These are phyloP conservation scores for Pempheris klunzingeri DNA, from an alignment of 2,797 vertebrate species.

Conservation along the genomic window DNA sequence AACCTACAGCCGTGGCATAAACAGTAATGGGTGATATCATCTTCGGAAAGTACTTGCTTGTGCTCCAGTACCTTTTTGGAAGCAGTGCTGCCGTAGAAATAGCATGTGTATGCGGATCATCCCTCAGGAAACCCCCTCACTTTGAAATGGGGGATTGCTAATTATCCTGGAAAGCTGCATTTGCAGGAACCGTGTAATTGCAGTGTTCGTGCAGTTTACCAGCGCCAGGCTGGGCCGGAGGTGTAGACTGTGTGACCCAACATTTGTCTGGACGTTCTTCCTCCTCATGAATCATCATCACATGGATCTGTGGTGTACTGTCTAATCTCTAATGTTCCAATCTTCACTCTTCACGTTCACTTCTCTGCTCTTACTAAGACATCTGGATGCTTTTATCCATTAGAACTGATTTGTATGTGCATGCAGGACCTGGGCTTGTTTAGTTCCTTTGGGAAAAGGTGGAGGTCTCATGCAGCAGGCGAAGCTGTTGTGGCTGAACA, in stretches of 20 bases:
- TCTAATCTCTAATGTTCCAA: slow-evolving; percentile 1
- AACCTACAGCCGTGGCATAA: slow-evolving; percentile 4
- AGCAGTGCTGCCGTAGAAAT: slow-evolving; percentile 9
- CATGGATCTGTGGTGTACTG: slow-evolving; percentile 3
- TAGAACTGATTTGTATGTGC: slow-evolving; percentile 35
- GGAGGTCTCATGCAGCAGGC: slow-evolving; percentile 4
- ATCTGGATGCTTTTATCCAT: slow-evolving; percentile 37
- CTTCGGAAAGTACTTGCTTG: slow-evolving; percentile 42
- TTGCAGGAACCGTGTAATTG: slow-evolving; percentile 56
- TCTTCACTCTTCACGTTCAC: too few relatives aligned
- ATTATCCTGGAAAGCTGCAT: slow-evolving; percentile 47
- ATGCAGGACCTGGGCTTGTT: slow-evolving; percentile 19
- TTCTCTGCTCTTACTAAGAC: too few relatives aligned
- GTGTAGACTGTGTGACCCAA: slow-evolving; percentile 46
- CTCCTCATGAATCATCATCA: slow-evolving; percentile 45
- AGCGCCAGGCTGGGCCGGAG: slow-evolving; percentile 36
- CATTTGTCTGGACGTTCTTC: slow-evolving; percentile 23
- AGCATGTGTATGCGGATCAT: slow-evolving; percentile 16
- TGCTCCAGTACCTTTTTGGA: slow-evolving; percentile 17
- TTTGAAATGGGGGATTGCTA: slow-evolving; percentile 41
- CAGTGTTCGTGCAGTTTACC: slow-evolving; percentile 38
- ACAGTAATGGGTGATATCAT: slow-evolving; percentile 19
- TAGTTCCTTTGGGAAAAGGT: slow-evolving; percentile 23
- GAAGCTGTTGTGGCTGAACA: not conserved
- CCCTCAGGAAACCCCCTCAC: slow-evolving; percentile 50